A percentile compares a stretch with the other conserved stretches of the same genome.
These are phyloP conservation scores for Drosophila paranaensis DNA, from an alignment of 2,888 invertebrate genomes.

Conservation along the genomic window DNA sequence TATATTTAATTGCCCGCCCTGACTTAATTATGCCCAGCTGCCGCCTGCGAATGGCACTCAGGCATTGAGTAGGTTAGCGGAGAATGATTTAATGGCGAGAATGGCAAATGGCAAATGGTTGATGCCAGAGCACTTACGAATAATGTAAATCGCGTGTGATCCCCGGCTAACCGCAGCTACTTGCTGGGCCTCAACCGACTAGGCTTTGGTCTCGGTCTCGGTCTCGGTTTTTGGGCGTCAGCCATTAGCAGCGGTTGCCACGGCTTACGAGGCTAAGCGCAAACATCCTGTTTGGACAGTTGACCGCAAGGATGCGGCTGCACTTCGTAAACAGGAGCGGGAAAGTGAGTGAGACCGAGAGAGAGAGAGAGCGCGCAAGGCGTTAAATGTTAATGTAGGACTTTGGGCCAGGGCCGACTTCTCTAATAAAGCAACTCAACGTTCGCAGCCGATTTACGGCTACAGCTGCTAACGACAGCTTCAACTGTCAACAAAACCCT, in stretches of 20 bases:
- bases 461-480: constrained; percentile 19
- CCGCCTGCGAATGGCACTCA: neutral
- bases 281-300: constrained; percentile 31
- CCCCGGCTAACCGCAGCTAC: constrained; percentile 33
- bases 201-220: constrained; percentile 5
- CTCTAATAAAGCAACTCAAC: constrained; percentile 46
- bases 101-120: constrained; percentile 11
- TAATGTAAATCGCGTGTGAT: constrained; percentile 34
- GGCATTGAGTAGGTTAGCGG: neutral
- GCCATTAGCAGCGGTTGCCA: constrained; percentile 43
- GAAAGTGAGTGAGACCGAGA: neutral
- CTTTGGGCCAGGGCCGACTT: neutral
- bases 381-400: neutral
- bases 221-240: constrained; percentile 10
- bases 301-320: constrained; percentile 35
- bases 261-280: constrained; percentile 16
- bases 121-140: constrained; percentile 18
- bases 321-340: constrained; percentile 1
- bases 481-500: constrained; percentile 53
- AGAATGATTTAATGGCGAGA: constrained; percentile 3
- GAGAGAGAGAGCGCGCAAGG: neutral
- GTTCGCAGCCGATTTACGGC: constrained; percentile 13
- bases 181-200: constrained; percentile 8
- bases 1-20: neutral
- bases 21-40: neutral